These are phyloP conservation scores for Lophotriccus pileatus DNA, from an alignment of 2,797 vertebrate genomes.

Conservation along the genomic window DNA sequence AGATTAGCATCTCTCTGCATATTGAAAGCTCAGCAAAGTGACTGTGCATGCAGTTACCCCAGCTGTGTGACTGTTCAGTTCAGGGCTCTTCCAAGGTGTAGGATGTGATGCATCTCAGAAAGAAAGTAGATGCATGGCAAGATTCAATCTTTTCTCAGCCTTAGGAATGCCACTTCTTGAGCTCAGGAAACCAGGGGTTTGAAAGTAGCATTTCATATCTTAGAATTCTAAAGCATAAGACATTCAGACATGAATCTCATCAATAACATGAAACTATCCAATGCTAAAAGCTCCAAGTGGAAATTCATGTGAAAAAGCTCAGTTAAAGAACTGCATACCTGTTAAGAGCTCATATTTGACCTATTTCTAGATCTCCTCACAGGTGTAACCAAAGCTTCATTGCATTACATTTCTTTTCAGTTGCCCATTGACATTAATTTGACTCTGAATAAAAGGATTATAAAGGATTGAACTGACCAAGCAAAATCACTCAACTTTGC, in stretches of 20 bases:
- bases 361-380: neutral
- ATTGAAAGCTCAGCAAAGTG: neutral
- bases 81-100: neutral
- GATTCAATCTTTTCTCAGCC: neutral
- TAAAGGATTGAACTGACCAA: neutral
- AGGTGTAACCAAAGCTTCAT: neutral
- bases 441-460: neutral
- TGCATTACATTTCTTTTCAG: neutral
- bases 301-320: neutral
- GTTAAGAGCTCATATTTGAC: neutral
- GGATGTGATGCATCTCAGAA: neutral
- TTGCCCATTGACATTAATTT: neutral
- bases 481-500: neutral
- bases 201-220: neutral
- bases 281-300: neutral
- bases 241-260: neutral
- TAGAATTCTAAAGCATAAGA: neutral
- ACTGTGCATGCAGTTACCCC: neutral
- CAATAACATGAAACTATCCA: neutral
- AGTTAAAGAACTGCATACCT: neutral
- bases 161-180: neutral
- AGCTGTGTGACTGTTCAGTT: accelerated
- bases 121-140: neutral
- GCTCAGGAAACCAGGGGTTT: neutral
- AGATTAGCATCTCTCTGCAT: neutral